Evolutionary conservation across 1,140 invertebrate genomes (phyloP).

Genomic region (Holotrichia oblita): DNA sequence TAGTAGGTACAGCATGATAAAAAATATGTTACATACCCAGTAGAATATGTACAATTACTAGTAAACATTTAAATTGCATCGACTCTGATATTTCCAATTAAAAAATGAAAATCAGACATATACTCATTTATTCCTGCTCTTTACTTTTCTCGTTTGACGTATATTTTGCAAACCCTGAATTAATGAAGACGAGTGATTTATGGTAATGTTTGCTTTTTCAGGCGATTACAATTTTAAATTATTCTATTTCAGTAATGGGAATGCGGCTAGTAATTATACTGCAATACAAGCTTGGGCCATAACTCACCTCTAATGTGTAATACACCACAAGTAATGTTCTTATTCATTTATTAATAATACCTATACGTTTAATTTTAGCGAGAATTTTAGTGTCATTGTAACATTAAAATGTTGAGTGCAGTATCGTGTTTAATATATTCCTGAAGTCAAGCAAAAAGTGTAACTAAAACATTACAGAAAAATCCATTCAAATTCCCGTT

Average conservation of each 20-base stretch:
- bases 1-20: too few relatives aligned
- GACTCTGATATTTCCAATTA: not conserved
- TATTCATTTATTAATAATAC: constrained; percentile 4
- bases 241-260: constrained; percentile 8
- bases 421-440: too few relatives aligned
- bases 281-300: not conserved
- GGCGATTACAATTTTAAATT: constrained; percentile 32
- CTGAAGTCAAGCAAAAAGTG: too few relatives aligned
- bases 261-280: not conserved
- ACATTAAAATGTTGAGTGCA: too few relatives aligned
- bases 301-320: constrained; percentile 1
- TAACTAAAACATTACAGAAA: too few relatives aligned
- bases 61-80: too few relatives aligned
- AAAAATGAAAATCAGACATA: constrained; percentile 26
- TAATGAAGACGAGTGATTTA: constrained; percentile 29
- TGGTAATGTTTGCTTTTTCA: constrained; percentile 22
- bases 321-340: not conserved
- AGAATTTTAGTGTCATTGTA: not conserved
- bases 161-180: constrained; percentile 15
- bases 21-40: too few relatives aligned
- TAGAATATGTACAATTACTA: too few relatives aligned
- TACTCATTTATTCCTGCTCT: not conserved
- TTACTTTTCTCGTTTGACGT: constrained; percentile 15
- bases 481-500: too few relatives aligned
- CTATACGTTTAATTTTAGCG: not conserved